Conservation (phyloP, 2,797 vertebrate species). For the Arrhamphus sclerolepis region DNA sequence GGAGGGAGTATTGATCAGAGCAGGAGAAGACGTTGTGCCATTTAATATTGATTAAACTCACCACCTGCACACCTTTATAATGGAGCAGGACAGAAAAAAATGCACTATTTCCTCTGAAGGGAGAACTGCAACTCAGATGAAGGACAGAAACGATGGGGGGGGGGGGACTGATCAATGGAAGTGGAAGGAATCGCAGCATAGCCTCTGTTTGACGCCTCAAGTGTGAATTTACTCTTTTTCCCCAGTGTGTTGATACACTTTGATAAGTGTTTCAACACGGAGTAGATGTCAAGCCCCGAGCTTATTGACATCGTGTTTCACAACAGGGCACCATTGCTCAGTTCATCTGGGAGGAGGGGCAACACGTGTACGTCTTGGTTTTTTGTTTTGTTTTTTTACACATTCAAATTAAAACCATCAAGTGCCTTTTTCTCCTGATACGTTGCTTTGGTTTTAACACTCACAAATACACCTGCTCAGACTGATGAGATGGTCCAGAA, state of each 20-base stretch:
- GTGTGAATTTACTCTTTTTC: constrained; percentile 37
- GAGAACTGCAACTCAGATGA: too few species aligned
- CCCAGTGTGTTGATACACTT: constrained; percentile 27
- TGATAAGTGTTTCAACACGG: constrained; percentile 34
- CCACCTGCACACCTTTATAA: background rate
- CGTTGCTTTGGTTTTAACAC: background rate
- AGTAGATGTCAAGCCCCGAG: constrained; percentile 6
- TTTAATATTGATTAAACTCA: constrained; percentile 8
- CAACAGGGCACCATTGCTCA: constrained; percentile 3
- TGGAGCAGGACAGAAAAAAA: background rate
- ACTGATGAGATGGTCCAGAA: background rate
- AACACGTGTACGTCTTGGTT: background rate
- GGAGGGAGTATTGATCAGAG: too few species aligned
- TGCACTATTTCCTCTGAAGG: background rate
- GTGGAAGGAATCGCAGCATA: background rate
- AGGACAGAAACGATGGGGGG: too few species aligned
- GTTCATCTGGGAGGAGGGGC: constrained; percentile 3
- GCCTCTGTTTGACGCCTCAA: background rate
- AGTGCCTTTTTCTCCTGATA: background rate
- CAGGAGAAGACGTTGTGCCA: background rate
- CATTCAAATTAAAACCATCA: background rate
- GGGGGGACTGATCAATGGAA: background rate
- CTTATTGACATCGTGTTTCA: constrained; percentile 38
- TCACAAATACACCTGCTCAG: background rate
- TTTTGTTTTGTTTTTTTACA: background rate